phyloP scores from a whole-genome alignment of 2,797 vertebrate species.

The Lacerta viridis region DNA sequence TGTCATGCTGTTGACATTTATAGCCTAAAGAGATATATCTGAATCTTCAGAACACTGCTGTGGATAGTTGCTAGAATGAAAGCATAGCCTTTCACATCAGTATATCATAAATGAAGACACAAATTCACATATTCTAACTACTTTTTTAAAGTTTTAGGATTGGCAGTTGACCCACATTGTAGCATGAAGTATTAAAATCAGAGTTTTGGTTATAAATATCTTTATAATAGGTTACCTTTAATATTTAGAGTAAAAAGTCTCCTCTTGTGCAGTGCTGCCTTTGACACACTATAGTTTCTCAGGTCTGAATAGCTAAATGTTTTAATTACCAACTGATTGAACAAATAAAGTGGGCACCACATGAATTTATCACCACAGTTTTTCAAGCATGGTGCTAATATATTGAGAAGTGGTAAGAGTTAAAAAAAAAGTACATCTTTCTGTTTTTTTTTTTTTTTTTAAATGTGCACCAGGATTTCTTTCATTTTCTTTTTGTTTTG shows the following conservation, averaged over 20 bases:
- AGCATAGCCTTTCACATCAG: conserved; percentile 49
- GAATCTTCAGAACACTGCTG: conserved; percentile 52
- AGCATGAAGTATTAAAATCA: background rate
- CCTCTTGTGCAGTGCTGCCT: background rate
- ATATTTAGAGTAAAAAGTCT: conserved; percentile 26
- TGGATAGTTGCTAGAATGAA: conserved; percentile 58
- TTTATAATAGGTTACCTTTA: conserved; percentile 12
- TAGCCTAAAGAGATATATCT: conserved; percentile 53
- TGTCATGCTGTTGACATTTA: conserved; percentile 47
- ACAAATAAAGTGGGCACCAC: background rate
- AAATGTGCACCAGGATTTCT: background rate
- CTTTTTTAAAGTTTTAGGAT: conserved; percentile 57
- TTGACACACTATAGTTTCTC: background rate
- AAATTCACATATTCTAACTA: conserved; percentile 42
- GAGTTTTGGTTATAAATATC: background rate
- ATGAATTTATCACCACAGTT: conserved; percentile 22
- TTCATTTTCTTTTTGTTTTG: conserved; percentile 40
- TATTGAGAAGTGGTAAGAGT: background rate
- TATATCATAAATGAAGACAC: conserved; percentile 39
- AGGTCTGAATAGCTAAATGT: conserved; percentile 28
- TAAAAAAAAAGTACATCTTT: background rate
- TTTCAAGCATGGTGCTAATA: background rate
- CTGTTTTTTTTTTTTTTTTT: too few species aligned
- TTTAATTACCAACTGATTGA: conserved; percentile 44
- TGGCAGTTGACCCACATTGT: background rate